Percentiles rank a stretch among this genome's conserved stretches.
These are phyloP conservation scores for Drosophila barbarae DNA, from an alignment of 2,888 invertebrate genomes.

Conservation along the genomic window DNA sequence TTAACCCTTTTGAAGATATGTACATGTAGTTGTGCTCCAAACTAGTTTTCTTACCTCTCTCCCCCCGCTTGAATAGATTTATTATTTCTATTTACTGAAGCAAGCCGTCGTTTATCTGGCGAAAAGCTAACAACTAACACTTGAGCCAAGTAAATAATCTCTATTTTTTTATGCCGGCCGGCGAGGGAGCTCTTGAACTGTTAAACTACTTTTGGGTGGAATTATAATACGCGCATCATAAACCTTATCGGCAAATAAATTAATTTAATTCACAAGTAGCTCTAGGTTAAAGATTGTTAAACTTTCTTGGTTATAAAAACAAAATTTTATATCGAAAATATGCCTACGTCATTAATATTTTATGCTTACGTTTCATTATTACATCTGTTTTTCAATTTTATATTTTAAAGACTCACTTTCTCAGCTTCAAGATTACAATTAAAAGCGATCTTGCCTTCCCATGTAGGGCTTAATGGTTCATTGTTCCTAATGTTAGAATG, in stretches of 20 bases:
- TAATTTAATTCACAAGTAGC: too few species aligned
- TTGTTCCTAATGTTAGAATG: slow-evolving; percentile 14
- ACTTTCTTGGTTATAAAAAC: neutral
- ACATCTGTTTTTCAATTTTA: neutral
- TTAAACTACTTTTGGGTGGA: slow-evolving; percentile 7
- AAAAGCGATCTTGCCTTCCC: neutral
- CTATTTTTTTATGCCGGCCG: slow-evolving; percentile 24
- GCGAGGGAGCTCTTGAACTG: slow-evolving; percentile 7
- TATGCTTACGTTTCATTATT: neutral
- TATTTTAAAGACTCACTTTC: neutral
- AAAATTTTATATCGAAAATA: neutral
- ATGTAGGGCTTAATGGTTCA: slow-evolving; percentile 44
- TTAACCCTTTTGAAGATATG: neutral
- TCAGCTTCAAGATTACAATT: neutral
- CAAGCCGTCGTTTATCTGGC: slow-evolving; percentile 1
- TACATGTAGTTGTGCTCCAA: neutral
- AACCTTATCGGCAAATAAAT: slow-evolving; percentile 45
- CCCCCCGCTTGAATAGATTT: slow-evolving; percentile 7
- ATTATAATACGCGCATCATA: slow-evolving; percentile 10
- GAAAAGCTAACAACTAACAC: slow-evolving; percentile 32
- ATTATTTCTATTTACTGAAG: slow-evolving; percentile 10
- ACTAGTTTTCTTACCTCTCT: neutral
- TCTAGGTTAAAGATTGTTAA: neutral
- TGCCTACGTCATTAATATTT: neutral
- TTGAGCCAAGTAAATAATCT: slow-evolving; percentile 18